Conservation (phyloP, 1,140 invertebrate species). For the Nylanderia fulva region DNA sequence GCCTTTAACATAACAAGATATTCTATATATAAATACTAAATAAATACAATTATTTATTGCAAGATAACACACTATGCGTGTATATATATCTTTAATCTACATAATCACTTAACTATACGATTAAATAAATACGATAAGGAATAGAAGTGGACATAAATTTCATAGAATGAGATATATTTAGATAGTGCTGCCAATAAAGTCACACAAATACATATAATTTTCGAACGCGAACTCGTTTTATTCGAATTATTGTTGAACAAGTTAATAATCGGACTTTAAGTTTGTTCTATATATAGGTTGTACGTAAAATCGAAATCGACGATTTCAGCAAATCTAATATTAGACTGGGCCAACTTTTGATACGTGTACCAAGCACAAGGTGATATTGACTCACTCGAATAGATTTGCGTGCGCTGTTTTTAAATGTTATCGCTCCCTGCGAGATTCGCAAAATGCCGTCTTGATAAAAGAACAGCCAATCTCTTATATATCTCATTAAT, state of each 20-base stretch:
- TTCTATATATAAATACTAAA: no score
- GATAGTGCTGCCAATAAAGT: no score
- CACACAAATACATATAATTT: neutral
- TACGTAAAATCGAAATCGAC: slow-evolving; percentile 31
- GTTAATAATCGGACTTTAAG: neutral
- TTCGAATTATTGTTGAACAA: no score
- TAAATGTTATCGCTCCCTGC: neutral
- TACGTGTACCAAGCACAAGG: slow-evolving; percentile 12
- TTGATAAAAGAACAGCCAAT: neutral
- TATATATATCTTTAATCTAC: no score
- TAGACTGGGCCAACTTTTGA: slow-evolving; percentile 39
- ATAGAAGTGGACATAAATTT: no score
- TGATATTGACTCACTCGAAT: slow-evolving; percentile 35
- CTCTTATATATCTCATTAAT: neutral
- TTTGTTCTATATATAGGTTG: slow-evolving; percentile 17
- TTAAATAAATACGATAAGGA: no score
- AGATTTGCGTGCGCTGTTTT: slow-evolving; percentile 17
- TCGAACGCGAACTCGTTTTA: neutral
- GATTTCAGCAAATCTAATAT: slow-evolving; percentile 66
- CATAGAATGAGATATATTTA: no score
- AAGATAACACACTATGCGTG: no score
- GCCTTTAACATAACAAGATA: no score
- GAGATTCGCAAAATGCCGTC: neutral
- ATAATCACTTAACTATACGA: no score
- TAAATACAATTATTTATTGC: no score